Evolutionary conservation across 2,797 vertebrate species (phyloP).

Genomic region (Girardinus metallicus): DNA sequence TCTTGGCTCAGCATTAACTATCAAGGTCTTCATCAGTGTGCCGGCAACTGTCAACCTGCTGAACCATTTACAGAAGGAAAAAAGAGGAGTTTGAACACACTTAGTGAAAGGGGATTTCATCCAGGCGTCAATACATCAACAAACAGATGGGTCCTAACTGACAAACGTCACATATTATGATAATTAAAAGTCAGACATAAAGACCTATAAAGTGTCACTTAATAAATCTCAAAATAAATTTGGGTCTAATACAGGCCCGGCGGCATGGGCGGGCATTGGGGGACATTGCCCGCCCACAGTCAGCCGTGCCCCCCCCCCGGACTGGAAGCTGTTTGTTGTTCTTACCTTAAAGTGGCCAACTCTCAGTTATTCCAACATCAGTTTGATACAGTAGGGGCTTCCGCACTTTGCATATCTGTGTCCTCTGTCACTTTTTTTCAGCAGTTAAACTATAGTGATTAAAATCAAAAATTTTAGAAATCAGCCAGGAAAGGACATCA

Average conservation of each 20-base stretch:
- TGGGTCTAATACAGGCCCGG: too few species aligned
- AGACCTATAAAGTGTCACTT: neutral
- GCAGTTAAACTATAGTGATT: too few species aligned
- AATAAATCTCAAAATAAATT: neutral
- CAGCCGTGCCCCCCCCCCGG: too few species aligned
- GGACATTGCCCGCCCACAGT: too few species aligned
- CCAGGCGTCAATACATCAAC: neutral
- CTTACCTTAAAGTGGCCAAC: too few species aligned
- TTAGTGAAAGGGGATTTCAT: too few species aligned
- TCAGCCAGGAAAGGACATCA: neutral
- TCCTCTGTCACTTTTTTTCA: too few species aligned
- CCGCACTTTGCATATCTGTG: too few species aligned
- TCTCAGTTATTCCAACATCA: too few species aligned
- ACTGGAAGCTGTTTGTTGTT: too few species aligned
- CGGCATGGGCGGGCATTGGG: too few species aligned
- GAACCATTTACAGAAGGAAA: slow-evolving; percentile 84
- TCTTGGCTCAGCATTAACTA: slow-evolving; percentile 81
- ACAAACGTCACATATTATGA: neutral
- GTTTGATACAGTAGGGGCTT: too few species aligned
- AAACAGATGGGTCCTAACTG: neutral
- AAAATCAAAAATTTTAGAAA: neutral
- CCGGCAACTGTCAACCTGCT: slow-evolving; percentile 87
- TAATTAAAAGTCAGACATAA: neutral
- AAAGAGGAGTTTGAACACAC: neutral
- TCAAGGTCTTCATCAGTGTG: slow-evolving; percentile 86